These are phyloP conservation scores for Latrodectus elegans DNA, from an alignment of 2,888 invertebrate species.

Conservation along the genomic window DNA sequence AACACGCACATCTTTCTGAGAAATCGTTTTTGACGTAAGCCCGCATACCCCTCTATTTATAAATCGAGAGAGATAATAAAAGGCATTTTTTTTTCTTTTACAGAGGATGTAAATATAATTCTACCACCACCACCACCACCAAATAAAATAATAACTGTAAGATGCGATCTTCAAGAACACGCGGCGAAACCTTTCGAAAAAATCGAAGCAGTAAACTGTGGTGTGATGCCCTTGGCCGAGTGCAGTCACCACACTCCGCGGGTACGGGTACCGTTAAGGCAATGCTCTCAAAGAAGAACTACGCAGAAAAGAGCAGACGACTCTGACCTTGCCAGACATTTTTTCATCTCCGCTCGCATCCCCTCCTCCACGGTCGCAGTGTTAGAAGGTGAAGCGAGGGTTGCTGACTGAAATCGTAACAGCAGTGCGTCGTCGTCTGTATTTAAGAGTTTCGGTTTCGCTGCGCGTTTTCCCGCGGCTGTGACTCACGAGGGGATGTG, in stretches of 20 bases:
- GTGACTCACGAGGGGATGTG: neutral
- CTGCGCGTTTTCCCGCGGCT: neutral
- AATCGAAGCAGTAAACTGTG: no score
- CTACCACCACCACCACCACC: no score
- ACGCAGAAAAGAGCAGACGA: conserved; percentile 40
- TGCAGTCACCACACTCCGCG: conserved; percentile 53
- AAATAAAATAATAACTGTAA: no score
- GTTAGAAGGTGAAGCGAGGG: neutral
- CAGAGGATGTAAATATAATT: neutral
- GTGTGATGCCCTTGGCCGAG: conserved; percentile 55
- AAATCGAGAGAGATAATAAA: neutral
- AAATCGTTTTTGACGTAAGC: neutral
- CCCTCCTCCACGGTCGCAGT: neutral
- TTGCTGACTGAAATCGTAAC: conserved; percentile 18
- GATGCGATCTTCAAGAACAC: no score
- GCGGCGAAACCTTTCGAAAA: no score
- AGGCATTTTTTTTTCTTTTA: neutral
- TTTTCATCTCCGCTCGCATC: neutral
- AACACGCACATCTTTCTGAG: neutral
- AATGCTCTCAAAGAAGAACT: conserved; percentile 51
- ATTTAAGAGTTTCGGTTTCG: neutral
- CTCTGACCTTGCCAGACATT: conserved; percentile 54
- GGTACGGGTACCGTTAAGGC: conserved; percentile 66
- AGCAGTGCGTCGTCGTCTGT: neutral
- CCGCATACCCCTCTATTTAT: neutral